A percentile compares a stretch with the other conserved stretches of the same genome.
These are phyloP conservation scores for Anas bahamensis DNA, from an alignment of 2,797 vertebrate genomes.

Conservation along the genomic window DNA sequence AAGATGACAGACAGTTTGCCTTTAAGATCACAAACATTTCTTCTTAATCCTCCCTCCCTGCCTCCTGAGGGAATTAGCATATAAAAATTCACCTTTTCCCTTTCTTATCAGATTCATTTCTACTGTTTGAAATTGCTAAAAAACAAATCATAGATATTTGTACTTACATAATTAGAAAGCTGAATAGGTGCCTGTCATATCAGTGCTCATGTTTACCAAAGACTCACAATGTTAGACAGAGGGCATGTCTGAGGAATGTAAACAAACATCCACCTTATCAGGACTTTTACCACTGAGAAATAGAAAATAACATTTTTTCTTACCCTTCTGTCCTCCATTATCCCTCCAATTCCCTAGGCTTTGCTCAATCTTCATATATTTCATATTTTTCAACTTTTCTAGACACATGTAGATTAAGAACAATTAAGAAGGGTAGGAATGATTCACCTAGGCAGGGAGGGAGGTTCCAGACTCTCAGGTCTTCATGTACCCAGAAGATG, in stretches of 20 bases:
- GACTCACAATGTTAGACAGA: conserved; percentile 15
- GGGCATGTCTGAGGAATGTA: conserved; percentile 35
- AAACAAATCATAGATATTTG: not conserved
- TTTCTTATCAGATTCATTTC: not conserved
- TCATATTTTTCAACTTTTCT: not conserved
- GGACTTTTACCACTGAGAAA: conserved; percentile 17
- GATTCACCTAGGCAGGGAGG: not conserved
- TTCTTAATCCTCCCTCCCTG: not conserved
- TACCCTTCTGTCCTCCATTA: not conserved
- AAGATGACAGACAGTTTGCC: not conserved
- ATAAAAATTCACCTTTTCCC: not conserved
- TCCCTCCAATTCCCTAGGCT: not conserved
- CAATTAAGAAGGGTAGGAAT: not conserved
- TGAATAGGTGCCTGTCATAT: not conserved
- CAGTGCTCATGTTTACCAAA: not conserved
- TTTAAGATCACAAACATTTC: not conserved
- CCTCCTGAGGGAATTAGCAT: not conserved
- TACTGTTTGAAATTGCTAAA: conserved; percentile 7
- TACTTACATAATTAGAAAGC: conserved; percentile 21
- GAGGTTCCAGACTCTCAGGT: not conserved
- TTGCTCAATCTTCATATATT: not conserved
- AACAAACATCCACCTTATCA: conserved; percentile 31
- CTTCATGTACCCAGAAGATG: not conserved
- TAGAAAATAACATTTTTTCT: not conserved
- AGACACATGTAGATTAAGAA: not conserved